Percentiles rank a stretch among this genome's conserved stretches.
phyloP scores from a whole-genome alignment of 2,113 vertebrate genomes.

The Pan troglodytes region DNA sequence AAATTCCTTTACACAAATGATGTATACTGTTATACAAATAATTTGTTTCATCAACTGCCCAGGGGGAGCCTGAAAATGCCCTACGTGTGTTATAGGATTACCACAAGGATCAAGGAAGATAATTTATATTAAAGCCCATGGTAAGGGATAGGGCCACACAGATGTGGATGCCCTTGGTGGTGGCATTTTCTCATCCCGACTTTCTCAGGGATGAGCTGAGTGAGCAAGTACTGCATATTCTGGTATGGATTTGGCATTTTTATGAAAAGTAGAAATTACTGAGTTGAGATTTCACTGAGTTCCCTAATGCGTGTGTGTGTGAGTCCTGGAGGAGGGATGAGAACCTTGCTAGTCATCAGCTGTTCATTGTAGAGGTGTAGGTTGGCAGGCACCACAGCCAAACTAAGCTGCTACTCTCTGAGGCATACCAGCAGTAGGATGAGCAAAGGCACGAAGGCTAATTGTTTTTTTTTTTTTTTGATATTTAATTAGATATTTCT shows the following conservation, averaged over 20 bases:
- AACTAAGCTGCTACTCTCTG: not conserved
- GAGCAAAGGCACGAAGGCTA: not conserved
- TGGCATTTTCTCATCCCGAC: not conserved
- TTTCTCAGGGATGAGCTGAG: not conserved
- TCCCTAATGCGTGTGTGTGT: not conserved
- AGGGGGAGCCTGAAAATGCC: not conserved
- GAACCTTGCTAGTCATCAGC: not conserved
- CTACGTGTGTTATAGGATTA: not conserved
- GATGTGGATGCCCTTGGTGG: not conserved
- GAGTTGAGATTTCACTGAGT: not conserved
- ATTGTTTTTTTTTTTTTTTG: slow-evolving; percentile 27
- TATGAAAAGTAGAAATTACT: not conserved
- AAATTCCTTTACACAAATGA: not conserved
- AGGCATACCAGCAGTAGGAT: not conserved
- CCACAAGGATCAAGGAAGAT: not conserved
- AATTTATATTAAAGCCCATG: not conserved
- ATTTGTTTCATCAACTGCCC: not conserved
- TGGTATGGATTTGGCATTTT: not conserved
- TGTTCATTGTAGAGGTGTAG: not conserved
- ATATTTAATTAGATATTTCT: slow-evolving; percentile 23
- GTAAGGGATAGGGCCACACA: not conserved
- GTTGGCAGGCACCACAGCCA: not conserved
- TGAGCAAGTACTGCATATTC: not conserved
- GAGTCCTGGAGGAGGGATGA: not conserved
- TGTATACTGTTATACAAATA: not conserved